Evolutionary conservation across 2,113 vertebrate genomes (phyloP).

Genomic region (Centropristis striata): DNA sequence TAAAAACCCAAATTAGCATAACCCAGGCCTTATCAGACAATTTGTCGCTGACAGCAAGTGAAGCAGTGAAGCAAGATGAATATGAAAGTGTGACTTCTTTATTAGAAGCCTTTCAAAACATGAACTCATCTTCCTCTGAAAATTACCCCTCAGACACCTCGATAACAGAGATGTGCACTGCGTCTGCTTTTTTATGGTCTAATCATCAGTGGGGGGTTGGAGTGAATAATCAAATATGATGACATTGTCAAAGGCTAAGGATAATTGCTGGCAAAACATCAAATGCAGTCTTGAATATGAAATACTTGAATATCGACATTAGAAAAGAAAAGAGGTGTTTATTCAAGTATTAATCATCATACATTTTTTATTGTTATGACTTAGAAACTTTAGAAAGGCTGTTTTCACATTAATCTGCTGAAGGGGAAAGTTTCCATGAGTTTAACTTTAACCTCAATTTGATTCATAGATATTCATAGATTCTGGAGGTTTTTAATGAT

Average conservation of each 20-base stretch:
- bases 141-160: slow-evolving; percentile 19
- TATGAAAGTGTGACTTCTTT: slow-evolving; percentile 39
- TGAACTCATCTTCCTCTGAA: slow-evolving; percentile 27
- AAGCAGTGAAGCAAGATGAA: slow-evolving; percentile 20
- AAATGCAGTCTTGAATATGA: slow-evolving; percentile 26
- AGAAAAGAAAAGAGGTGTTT: slow-evolving; percentile 1
- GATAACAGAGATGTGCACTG: slow-evolving; percentile 4
- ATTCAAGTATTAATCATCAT: slow-evolving; percentile 9
- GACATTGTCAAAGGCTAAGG: slow-evolving; percentile 18
- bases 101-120: slow-evolving; percentile 24
- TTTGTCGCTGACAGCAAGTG: slow-evolving; percentile 29
- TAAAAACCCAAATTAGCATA: slow-evolving; percentile 50
- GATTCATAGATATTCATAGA: neutral
- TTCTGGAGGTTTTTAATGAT: neutral
- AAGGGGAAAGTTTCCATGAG: neutral
- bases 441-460: neutral
- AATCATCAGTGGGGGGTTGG: slow-evolving; percentile 17
- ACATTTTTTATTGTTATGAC: neutral
- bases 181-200: neutral
- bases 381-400: neutral
- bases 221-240: slow-evolving; percentile 20
- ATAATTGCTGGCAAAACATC: slow-evolving; percentile 37
- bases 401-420: neutral
- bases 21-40: slow-evolving; percentile 40
- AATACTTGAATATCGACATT: slow-evolving; percentile 6